Base-by-base conservation (phyloP, 2,113 vertebrate species). In the Rhombomys opimus region DNA sequence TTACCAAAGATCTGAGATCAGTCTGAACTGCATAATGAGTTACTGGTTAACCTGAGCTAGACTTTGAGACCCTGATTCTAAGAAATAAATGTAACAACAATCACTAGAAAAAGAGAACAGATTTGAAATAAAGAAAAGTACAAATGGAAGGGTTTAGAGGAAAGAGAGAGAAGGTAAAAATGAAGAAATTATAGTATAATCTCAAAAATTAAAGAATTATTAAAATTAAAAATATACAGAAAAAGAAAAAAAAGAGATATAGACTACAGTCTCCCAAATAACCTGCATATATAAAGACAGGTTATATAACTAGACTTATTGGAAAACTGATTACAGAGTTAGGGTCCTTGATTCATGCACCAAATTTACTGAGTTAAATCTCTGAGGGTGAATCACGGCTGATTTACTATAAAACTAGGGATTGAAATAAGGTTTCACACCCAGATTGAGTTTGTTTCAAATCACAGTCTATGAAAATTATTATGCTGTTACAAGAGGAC, bases 331-430 rank as follows among this genome's bases (percentile, higher is more conserved):
- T 87, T 90, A 38, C 14, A 72, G 87, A 72, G 13, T 90, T 38
- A 76, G 9, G 81, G 9, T 50, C 38, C 11, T 94, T 30, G 35
- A 32, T 17, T n/a, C 15, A 52, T 13, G 65, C 0, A 94, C 12
- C 17, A 30, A 30, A 94, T 15, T 52, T 67, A 89, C 27, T 91
- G 7, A 89, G 75, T 90, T 9, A 93, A 94, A 77, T 96, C 18
- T 82, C 52, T 82, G 30, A 96, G 14, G 9, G 18, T 35, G 5
- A 52, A 10, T 5, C 18, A 61, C 72, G 61, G 18, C n/a, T 65
- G 25, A 88, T 87, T 75, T 63, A 67, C 84, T 67, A 2, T 25
- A 87, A 68, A 91, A 94, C 81, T 67, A 85, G 2, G 4, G 22
- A 91, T 6, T 63, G 10, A 25, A 90, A 20, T 90, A 35, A 70